Evolutionary conservation across 2,113 vertebrate species (phyloP), one percentile per base, ranked within the genome.

Genomic region (Gasterosteus nipponicus): DNA sequence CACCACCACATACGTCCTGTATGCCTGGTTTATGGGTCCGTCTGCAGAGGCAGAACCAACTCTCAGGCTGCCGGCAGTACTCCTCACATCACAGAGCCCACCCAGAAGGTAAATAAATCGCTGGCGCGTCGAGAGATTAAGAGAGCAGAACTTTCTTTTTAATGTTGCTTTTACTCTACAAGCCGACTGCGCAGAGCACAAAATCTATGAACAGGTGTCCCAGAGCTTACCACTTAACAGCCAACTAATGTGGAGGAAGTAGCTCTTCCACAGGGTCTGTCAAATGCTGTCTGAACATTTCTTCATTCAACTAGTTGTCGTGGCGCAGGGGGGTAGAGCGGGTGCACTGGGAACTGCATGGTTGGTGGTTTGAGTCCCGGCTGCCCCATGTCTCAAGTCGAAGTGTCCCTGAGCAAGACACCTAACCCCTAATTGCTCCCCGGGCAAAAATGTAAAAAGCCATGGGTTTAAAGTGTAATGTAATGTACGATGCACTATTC

Each of bases 151-250:
- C 59, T 29, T 76, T 79, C 59, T 41, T 76, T 79, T 74, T 63
- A 85, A 80, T 62, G 74, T 58, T 74, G 72, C 53, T 81, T 88
- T 76, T 47, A 47, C 42, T 81, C 78, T 54, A 63, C 73, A 79
- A 57, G 53, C 71, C 69, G 39, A 64, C 12, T 59, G 62, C 70
- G 61, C 68, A 57, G 46, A 81, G 68, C 33, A 78, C 73, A 69
- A 85, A 69, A 60, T 80, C 65, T 77, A 77, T 86, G 74, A 76
- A 64, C 26, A 31, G 56, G 42, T 87, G 79, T 80, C 78, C 83
- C 68, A 71, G 41, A 78, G 65, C 69, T 77, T 69, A 75, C 53
- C 66, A 59, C 66, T 75, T 72, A 66, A 77, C 79, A 78, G 81
- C 54, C 47, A 82, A 82, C 82, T 77, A 82, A 66, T 81, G 73